A percentile compares a stretch with the other conserved stretches of the same genome.
These are phyloP conservation scores for Dallia pectoralis DNA, from an alignment of 2,797 vertebrate species.

Conservation along the genomic window DNA sequence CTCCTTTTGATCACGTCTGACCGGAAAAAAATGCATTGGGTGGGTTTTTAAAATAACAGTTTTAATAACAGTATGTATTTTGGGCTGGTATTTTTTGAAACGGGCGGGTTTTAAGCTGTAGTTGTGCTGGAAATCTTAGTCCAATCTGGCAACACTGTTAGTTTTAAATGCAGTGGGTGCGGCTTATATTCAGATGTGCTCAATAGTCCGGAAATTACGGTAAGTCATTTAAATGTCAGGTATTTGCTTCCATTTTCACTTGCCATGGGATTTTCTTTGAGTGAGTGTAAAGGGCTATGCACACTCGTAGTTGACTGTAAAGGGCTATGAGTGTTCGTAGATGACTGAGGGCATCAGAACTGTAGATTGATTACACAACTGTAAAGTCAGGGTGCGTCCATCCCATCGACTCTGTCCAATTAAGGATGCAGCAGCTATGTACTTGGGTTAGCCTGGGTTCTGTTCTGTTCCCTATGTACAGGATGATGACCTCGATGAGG, in stretches of 20 bases:
- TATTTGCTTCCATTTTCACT: background rate
- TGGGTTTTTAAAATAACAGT: too few species aligned
- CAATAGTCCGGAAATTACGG: conserved; percentile 96
- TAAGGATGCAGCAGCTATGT: background rate
- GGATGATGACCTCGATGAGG: conserved; percentile 98
- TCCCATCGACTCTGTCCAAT: background rate
- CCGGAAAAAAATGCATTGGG: too few species aligned
- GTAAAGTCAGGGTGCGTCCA: background rate
- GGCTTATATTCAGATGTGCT: too few species aligned
- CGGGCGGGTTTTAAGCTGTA: too few species aligned
- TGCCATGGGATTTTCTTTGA: too few species aligned
- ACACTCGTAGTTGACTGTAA: background rate
- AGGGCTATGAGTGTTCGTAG: too few species aligned
- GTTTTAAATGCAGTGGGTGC: too few species aligned
- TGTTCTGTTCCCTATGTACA: conserved; percentile 55
- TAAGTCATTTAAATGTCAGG: conserved; percentile 71
- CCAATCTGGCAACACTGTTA: too few species aligned
- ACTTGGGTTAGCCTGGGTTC: background rate
- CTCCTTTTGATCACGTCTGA: too few species aligned
- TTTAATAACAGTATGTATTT: too few species aligned
- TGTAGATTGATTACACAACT: background rate
- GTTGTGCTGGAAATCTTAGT: too few species aligned
- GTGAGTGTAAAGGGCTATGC: background rate
- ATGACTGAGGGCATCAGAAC: background rate
- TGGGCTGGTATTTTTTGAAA: too few species aligned